Evolutionary conservation across 2,888 invertebrate genomes (phyloP).

Genomic region (Merodon equestris): DNA sequence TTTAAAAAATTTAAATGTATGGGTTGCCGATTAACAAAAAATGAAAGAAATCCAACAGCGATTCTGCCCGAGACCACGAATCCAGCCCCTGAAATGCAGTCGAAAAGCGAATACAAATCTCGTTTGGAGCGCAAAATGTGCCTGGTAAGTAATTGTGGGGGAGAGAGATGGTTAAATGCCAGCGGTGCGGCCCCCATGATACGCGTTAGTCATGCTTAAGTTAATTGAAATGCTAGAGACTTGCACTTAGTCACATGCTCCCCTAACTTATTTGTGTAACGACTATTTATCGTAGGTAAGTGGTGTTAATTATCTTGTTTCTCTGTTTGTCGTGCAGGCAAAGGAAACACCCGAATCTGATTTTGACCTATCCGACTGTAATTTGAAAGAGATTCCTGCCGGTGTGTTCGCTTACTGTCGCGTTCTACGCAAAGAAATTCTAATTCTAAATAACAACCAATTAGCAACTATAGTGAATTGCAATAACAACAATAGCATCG

Average conservation of each 20-base stretch:
- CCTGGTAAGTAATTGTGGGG: conserved; percentile 67
- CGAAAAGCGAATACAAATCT: conserved; percentile 71
- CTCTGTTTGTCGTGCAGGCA: conserved; percentile 74
- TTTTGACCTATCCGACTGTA: conserved; percentile 90
- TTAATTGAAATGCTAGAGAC: conserved; percentile 4
- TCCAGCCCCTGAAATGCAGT: conserved; percentile 51
- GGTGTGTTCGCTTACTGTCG: conserved; percentile 90
- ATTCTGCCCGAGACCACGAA: conserved; percentile 44
- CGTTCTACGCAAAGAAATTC: conserved; percentile 87
- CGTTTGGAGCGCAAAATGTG: conserved; percentile 72
- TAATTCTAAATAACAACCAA: conserved; percentile 85
- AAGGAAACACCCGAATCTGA: conserved; percentile 89
- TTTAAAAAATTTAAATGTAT: conserved; percentile 68
- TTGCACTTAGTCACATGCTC: conserved; percentile 12
- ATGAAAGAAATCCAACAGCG: conserved; percentile 61
- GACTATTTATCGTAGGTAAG: background rate
- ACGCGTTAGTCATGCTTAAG: conserved; percentile 31
- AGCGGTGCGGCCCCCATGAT: background rate
- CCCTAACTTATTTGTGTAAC: background rate
- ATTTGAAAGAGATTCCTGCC: conserved; percentile 85
- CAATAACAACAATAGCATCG: conserved; percentile 82
- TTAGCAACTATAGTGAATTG: conserved; percentile 82
- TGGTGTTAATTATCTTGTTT: background rate
- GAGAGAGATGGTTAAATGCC: background rate
- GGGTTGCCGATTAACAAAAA: conserved; percentile 72